phyloP scores from a whole-genome alignment of 1,140 invertebrate species.

The Diorhabda elongata region DNA sequence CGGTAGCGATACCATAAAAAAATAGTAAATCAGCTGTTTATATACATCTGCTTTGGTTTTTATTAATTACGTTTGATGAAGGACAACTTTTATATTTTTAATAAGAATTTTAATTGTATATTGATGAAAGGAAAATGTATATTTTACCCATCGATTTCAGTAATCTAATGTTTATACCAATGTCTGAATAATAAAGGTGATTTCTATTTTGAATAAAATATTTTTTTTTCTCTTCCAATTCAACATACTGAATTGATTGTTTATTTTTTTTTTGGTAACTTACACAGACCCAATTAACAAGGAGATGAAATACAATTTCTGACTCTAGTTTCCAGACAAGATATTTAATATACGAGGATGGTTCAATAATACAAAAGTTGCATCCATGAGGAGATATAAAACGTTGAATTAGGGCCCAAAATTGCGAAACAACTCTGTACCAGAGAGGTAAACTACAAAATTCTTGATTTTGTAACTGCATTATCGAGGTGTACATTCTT shows the following conservation, averaged over 20 bases:
- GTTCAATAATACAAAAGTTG: no score
- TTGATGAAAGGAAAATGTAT: conserved; percentile 9
- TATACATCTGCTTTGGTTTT: conserved; percentile 17
- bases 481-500: no score
- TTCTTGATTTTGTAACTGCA: no score
- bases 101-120: conserved; percentile 12
- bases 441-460: no score
- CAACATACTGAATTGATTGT: not conserved
- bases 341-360: no score
- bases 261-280: no score
- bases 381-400: no score
- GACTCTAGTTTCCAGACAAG: no score
- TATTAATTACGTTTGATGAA: conserved; percentile 15
- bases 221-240: not conserved
- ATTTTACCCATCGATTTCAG: not conserved
- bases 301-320: no score
- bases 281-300: no score
- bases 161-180: not conserved
- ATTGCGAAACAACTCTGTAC: no score
- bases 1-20: conserved; percentile 10
- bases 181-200: conserved; percentile 1
- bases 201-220: not conserved
- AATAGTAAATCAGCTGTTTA: conserved; percentile 20
- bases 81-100: conserved; percentile 19
- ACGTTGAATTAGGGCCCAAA: no score